A percentile compares a stretch with the other conserved stretches of the same genome.
phyloP scores from a whole-genome alignment of 30 jellyfish, hydroid and myxozoan genomes.

The Phacellophora camtschatica region DNA sequence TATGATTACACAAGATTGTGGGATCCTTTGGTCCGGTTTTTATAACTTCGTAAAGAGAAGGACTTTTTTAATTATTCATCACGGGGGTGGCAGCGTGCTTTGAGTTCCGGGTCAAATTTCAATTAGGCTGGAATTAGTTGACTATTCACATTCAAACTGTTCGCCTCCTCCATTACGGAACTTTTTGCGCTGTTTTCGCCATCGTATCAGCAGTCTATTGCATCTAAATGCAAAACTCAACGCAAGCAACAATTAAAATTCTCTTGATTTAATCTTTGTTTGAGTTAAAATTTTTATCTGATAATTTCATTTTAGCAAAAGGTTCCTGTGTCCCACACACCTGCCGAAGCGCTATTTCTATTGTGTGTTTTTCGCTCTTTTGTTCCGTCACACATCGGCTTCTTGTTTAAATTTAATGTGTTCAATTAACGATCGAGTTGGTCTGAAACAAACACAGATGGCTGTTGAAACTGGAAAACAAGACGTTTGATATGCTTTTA shows the following conservation, averaged over 20 bases:
- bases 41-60: not conserved
- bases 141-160: not conserved
- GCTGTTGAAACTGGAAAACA: too few relatives aligned
- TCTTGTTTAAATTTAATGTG: too few relatives aligned
- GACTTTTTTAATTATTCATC: not conserved
- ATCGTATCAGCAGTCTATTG: not conserved
- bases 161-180: not conserved
- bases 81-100: not conserved
- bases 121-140: not conserved
- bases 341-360: not conserved
- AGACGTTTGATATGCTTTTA: too few relatives aligned
- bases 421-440: too few relatives aligned
- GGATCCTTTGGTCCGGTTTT: too few relatives aligned
- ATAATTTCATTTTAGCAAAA: not conserved
- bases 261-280: not conserved
- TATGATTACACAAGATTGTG: too few relatives aligned
- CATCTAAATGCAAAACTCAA: not conserved
- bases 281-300: not conserved
- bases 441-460: too few relatives aligned
- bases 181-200: not conserved
- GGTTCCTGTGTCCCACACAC: not conserved
- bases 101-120: constrained; percentile 15
- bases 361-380: not conserved
- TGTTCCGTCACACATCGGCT: not conserved
- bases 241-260: not conserved